Percentiles rank a stretch among this genome's conserved stretches.
Conservation (phyloP, 2,888 invertebrate genomes). For the Caenorhabditis sp. region DNA sequence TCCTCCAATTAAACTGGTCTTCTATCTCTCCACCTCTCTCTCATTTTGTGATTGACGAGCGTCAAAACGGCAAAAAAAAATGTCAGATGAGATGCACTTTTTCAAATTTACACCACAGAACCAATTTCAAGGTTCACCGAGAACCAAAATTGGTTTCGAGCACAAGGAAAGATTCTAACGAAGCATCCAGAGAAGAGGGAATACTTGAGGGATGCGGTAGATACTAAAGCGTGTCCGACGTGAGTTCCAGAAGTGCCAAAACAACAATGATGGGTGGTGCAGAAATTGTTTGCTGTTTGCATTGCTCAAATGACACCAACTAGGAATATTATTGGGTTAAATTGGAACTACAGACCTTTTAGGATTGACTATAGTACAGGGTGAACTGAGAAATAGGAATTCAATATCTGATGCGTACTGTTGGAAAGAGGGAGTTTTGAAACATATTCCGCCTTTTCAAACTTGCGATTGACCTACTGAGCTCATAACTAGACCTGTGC, state of each 20-base stretch:
- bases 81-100: background rate
- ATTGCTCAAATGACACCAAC: background rate
- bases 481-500: too few species aligned
- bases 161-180: too few species aligned
- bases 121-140: conserved; percentile 38
- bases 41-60: background rate
- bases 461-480: too few species aligned
- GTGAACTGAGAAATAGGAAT: too few species aligned
- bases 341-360: too few species aligned
- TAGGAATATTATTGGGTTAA: too few species aligned
- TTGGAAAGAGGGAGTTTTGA: too few species aligned
- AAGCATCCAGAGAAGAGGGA: background rate
- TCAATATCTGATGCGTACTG: too few species aligned
- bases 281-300: background rate
- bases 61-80: conserved; percentile 6
- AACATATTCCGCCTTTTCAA: too few species aligned
- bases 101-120: background rate
- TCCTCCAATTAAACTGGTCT: conserved; percentile 5
- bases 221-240: background rate
- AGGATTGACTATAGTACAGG: too few species aligned
- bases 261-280: background rate
- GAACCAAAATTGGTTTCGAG: conserved; percentile 26
- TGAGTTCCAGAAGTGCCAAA: conserved; percentile 2
- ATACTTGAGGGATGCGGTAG: background rate
- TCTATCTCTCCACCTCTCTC: background rate